Conservation (phyloP, 2,113 vertebrate genomes). For the Glaucomys volans region DNA sequence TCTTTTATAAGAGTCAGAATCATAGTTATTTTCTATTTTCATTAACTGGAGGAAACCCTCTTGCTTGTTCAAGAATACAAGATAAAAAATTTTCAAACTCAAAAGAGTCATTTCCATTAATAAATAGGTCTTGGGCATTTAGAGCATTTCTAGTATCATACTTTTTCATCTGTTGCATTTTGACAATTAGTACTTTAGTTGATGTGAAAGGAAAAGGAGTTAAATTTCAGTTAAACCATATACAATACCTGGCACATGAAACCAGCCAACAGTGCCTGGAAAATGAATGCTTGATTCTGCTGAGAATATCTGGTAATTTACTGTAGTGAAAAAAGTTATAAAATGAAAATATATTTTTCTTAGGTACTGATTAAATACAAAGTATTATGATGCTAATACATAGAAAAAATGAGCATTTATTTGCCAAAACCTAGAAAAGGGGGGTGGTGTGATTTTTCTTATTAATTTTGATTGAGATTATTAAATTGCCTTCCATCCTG, state of each 20-base stretch:
- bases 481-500: neutral
- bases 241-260: neutral
- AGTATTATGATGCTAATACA: neutral
- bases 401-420: neutral
- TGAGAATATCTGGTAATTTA: neutral
- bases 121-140: neutral
- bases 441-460: neutral
- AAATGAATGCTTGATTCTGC: neutral
- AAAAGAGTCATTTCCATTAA: constrained; percentile 2
- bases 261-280: neutral
- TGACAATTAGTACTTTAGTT: neutral
- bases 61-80: constrained; percentile 2
- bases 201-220: neutral
- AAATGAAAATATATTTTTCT: neutral
- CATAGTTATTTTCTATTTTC: neutral
- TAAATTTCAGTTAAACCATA: neutral
- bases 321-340: neutral
- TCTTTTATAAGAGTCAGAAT: neutral
- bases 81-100: neutral
- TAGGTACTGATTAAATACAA: neutral
- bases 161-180: neutral
- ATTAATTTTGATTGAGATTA: constrained; percentile 9
- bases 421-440: neutral
- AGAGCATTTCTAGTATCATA: neutral
- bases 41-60: neutral